phyloP scores from a whole-genome alignment of 2,797 vertebrate species.

The Cercopithecus petaurista region DNA sequence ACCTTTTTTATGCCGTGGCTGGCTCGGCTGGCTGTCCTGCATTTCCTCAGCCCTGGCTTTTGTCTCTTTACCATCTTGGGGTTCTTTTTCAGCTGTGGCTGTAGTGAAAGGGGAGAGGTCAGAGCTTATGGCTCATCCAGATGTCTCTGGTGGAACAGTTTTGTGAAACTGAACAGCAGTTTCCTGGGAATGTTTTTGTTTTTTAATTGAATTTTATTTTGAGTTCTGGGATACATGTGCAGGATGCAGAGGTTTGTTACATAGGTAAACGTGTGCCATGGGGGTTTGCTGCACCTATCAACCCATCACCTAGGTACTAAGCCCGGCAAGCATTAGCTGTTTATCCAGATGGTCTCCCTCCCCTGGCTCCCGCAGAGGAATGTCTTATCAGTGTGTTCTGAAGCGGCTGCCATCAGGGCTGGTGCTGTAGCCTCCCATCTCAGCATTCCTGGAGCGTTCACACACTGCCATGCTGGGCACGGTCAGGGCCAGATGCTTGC shows the following conservation, averaged over 20 bases:
- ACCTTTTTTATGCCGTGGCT: constrained; percentile 73
- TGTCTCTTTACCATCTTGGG: not conserved
- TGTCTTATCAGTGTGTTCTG: not conserved
- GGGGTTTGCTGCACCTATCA: not conserved
- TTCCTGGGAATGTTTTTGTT: not conserved
- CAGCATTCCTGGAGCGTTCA: not conserved
- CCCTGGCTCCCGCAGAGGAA: not conserved
- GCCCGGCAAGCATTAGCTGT: not conserved
- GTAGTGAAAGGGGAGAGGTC: not conserved
- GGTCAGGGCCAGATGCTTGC: not conserved
- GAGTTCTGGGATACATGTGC: not conserved
- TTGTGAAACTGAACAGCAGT: not conserved
- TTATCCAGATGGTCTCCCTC: not conserved
- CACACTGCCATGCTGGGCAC: accelerated
- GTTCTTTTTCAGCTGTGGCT: not conserved
- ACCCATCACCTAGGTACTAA: not conserved
- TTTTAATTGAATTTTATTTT: not conserved
- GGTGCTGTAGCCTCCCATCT: accelerated
- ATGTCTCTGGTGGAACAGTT: not conserved
- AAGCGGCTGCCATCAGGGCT: not conserved
- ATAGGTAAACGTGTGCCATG: not conserved
- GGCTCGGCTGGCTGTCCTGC: constrained; percentile 46
- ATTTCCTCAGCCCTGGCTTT: constrained; percentile 23
- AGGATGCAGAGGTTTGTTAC: not conserved
- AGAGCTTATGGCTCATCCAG: not conserved